Percentiles rank a stretch among this genome's conserved stretches.
Evolutionary conservation across 2,797 vertebrate species (phyloP).

Genomic region (Hylomyscus alleni): DNA sequence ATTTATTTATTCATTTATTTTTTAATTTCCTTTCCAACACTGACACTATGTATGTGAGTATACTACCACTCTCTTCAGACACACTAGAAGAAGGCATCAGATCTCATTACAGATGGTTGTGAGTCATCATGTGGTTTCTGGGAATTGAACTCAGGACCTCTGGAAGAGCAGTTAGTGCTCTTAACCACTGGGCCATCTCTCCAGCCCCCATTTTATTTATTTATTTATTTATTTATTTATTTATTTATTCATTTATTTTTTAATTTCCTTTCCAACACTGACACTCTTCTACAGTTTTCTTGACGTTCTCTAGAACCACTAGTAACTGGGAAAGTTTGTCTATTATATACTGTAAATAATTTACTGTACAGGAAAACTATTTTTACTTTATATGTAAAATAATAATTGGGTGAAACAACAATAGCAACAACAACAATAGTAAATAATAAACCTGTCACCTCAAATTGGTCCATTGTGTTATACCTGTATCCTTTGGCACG

Average conservation of each 20-base stretch:
- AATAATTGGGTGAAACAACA: background rate
- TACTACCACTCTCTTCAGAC: too few relatives aligned
- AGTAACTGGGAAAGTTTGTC: background rate
- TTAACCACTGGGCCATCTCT: too few relatives aligned
- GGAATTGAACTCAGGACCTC: too few relatives aligned
- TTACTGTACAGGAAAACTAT: background rate
- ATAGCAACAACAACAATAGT: background rate
- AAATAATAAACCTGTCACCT: background rate
- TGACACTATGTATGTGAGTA: background rate
- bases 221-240: too few relatives aligned
- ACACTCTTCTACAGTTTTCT: constrained; percentile 28
- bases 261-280: constrained; percentile 11
- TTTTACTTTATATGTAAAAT: background rate
- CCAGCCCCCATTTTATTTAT: too few relatives aligned
- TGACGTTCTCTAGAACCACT: constrained; percentile 20
- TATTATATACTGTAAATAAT: background rate
- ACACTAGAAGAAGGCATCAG: too few relatives aligned
- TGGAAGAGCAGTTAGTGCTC: too few relatives aligned
- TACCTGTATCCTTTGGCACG: background rate
- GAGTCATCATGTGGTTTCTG: too few relatives aligned
- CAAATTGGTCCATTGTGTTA: background rate
- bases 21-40: background rate
- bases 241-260: too few relatives aligned
- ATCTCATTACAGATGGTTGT: too few relatives aligned
- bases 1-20: too few relatives aligned